Base-by-base conservation (phyloP, 2,113 vertebrate genomes). In the Orthonyx spaldingii region DNA sequence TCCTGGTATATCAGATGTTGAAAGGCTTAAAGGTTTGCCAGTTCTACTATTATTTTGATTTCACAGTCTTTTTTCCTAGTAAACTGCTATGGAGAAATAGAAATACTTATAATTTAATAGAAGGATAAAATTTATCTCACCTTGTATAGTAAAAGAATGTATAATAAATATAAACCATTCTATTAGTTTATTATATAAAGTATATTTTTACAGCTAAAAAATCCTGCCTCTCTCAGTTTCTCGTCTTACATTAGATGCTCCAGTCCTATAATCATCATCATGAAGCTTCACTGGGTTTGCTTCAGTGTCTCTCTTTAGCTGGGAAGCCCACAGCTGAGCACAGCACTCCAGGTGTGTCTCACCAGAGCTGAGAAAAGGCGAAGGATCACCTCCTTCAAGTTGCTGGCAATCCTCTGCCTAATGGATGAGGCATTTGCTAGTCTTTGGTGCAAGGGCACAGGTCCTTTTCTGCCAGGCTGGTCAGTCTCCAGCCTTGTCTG, bases 1-100 rank as follows among this genome's bases (percentile, higher is more conserved):
- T 99, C 95, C 97, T 99, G 44, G 98, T 99, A 28, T 99, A 99
- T 96, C 99, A 99, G 97, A 99, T 99, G 80, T 93, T 99, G 74
- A 99, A 98, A 94, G 99, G 99, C 23, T 97, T 99, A 65, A 99
- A 99, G 98, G 99, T 99, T 92, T 92, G 98, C 70, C 16, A 37
- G 55, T 90, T 89, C 4, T 84, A 50, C 37, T 86, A 3, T 56
- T 91, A 42, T 79, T 78, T 77, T 81, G 22, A 66, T 88, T 83
- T 87, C 41, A 50, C 16, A 35, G 7, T 42, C 13, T 44, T 64
- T 94, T 90, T 83, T 49, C 28, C 50, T 71, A 64, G 44, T 47
- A 66, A 78, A 78, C 26, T 19, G 13, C 49, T 84, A 37, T 24
- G 49, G 44, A 81, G 13, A 74, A 5, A 32, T 90, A 5, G 35